These are phyloP conservation scores for Dendrocincla tyrannina DNA, from an alignment of 2,797 vertebrate species.

Conservation along the genomic window DNA sequence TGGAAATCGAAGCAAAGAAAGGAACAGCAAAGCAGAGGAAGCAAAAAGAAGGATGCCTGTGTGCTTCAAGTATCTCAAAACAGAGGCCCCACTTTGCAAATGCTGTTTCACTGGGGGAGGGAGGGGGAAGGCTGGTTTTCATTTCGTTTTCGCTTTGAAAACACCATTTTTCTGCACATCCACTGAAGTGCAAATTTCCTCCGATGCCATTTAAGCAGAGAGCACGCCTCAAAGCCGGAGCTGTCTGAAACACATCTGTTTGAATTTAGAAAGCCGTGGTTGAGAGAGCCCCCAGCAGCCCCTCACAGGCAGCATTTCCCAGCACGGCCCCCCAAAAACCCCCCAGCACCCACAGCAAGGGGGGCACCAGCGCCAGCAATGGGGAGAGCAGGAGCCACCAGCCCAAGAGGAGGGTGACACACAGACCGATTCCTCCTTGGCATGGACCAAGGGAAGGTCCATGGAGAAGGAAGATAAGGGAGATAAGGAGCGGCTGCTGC, in stretches of 20 bases:
- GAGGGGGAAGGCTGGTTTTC: not conserved
- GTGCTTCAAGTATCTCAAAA: not conserved
- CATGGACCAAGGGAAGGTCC: not conserved
- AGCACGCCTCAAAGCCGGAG: not conserved
- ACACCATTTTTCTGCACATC: not conserved
- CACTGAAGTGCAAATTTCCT: constrained; percentile 18
- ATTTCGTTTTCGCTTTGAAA: constrained; percentile 47
- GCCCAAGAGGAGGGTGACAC: not conserved
- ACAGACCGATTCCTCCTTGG: not conserved
- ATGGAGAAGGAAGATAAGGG: not conserved
- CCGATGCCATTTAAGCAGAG: not conserved
- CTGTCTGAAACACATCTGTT: not conserved
- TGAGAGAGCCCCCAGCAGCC: not conserved
- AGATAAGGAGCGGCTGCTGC: not conserved
- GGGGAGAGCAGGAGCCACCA: not conserved
- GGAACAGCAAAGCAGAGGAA: not conserved
- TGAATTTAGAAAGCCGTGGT: fast-evolving
- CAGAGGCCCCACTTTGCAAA: constrained; percentile 21
- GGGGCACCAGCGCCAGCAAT: not conserved
- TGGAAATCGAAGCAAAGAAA: constrained; percentile 1
- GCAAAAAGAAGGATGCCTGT: not conserved
- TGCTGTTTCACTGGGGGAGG: not conserved
- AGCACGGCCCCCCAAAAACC: fast-evolving
- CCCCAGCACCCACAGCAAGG: not conserved
- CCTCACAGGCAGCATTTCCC: not conserved